Conservation (phyloP, 2,113 vertebrate species). For the Rhinolophus ferrumequinum region DNA sequence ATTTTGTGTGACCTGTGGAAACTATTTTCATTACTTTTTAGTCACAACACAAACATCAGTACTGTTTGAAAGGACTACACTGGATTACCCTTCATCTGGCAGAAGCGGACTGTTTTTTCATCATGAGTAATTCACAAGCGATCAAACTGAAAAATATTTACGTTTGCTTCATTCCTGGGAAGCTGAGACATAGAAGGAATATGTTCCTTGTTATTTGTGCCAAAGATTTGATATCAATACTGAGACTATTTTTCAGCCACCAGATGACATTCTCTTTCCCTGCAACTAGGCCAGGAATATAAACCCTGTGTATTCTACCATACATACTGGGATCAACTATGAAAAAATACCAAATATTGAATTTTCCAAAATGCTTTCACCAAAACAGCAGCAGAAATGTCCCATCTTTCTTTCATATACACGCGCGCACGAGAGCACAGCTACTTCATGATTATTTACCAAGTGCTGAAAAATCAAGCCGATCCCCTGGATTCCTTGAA, state of each 20-base stretch:
- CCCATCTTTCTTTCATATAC: background rate
- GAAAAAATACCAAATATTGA: background rate
- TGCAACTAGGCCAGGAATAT: background rate
- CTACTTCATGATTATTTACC: background rate
- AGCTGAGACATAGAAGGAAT: background rate
- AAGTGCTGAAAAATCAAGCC: background rate
- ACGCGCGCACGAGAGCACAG: background rate
- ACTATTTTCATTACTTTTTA: background rate
- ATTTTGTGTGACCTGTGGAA: background rate
- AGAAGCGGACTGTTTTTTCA: background rate
- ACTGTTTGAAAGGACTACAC: background rate
- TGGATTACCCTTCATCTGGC: slow-evolving; percentile 15
- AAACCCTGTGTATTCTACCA: background rate
- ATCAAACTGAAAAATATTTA: slow-evolving; percentile 64
- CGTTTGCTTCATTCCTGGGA: background rate
- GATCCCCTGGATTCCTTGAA: background rate
- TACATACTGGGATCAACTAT: background rate
- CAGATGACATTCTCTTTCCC: slow-evolving; percentile 5
- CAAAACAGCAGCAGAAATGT: background rate
- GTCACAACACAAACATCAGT: slow-evolving; percentile 31
- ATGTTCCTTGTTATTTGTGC: slow-evolving; percentile 17
- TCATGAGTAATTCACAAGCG: slow-evolving; percentile 57
- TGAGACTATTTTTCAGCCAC: slow-evolving; percentile 55
- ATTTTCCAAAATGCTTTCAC: slow-evolving; percentile 34
- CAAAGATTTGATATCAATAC: slow-evolving; percentile 9